Evolutionary conservation across 1,140 invertebrate genomes (phyloP).

Genomic region (Aphis craccivora): DNA sequence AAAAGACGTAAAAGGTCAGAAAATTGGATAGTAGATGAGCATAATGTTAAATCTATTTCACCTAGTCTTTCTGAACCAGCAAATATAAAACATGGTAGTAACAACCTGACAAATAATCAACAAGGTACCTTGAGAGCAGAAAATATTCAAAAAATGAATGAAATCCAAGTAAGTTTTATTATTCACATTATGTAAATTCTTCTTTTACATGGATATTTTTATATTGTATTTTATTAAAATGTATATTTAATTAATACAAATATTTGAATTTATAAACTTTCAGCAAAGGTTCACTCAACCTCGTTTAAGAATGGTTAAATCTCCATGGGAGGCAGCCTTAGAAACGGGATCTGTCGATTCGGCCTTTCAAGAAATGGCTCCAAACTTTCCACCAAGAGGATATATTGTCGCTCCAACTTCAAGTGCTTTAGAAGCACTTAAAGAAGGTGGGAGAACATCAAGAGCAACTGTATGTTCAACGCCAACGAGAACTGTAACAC

Average conservation of each 20-base stretch:
- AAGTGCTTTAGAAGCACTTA: slow-evolving; percentile 47
- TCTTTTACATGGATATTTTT: not conserved
- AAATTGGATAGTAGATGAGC: slow-evolving; percentile 86
- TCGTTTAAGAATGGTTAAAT: slow-evolving; percentile 71
- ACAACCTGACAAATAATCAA: slow-evolving; percentile 60
- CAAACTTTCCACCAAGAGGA: slow-evolving; percentile 59
- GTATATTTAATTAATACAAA: not conserved
- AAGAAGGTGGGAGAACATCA: slow-evolving; percentile 24
- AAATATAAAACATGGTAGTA: slow-evolving; percentile 32
- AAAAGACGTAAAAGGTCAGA: slow-evolving; percentile 85
- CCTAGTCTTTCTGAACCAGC: slow-evolving; percentile 45
- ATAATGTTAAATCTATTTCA: slow-evolving; percentile 65
- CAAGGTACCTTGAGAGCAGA: slow-evolving; percentile 65
- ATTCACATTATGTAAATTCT: not conserved
- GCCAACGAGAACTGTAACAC: slow-evolving; percentile 36
- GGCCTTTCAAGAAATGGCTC: slow-evolving; percentile 70
- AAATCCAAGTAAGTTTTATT: slow-evolving; percentile 66
- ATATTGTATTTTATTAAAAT: not conserved
- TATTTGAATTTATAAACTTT: slow-evolving; percentile 31
- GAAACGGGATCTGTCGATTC: slow-evolving; percentile 74
- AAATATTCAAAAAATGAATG: slow-evolving; percentile 67
- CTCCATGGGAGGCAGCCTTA: slow-evolving; percentile 78
- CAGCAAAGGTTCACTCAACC: slow-evolving; percentile 71
- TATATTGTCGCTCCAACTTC: slow-evolving; percentile 59
- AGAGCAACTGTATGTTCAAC: slow-evolving; percentile 46